These are phyloP conservation scores for Labia minor DNA, from an alignment of 2,888 invertebrate species.

Conservation along the genomic window DNA sequence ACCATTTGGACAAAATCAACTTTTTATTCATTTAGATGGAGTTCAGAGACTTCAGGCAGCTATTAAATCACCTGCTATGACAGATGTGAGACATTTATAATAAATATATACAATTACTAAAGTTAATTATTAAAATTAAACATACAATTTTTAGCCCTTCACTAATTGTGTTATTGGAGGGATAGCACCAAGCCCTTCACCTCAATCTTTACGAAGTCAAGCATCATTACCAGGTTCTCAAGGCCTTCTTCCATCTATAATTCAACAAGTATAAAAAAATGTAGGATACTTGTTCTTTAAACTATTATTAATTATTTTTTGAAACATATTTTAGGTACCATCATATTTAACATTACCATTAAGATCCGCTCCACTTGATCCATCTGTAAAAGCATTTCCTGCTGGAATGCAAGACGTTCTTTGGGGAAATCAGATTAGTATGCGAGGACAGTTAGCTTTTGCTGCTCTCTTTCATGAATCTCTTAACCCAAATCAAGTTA, in stretches of 20 bases:
- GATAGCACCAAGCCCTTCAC: conserved; percentile 21
- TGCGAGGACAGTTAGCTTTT: conserved; percentile 44
- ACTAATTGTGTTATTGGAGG: conserved; percentile 38
- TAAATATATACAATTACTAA: neutral
- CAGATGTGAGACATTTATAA: too few species aligned
- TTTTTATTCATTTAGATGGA: conserved; percentile 48
- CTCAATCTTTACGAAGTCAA: neutral
- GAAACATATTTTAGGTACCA: conserved; percentile 36
- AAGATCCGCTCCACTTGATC: conserved; percentile 39
- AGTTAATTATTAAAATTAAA: too few species aligned
- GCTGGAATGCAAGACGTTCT: conserved; percentile 45
- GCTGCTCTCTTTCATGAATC: conserved; percentile 42
- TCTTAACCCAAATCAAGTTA: conserved; percentile 34
- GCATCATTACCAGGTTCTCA: conserved; percentile 7
- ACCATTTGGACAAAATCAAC: conserved; percentile 48
- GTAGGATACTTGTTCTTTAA: neutral
- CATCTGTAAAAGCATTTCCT: conserved; percentile 43
- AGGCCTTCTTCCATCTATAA: conserved; percentile 28
- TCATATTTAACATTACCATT: conserved; percentile 40
- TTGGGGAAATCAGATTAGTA: conserved; percentile 41
- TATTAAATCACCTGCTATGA: conserved; percentile 45
- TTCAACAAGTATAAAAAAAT: conserved; percentile 26
- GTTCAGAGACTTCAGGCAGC: conserved; percentile 42
- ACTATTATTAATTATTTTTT: conserved; percentile 16
- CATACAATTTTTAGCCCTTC: conserved; percentile 34